Base-by-base conservation (phyloP, 2,113 vertebrate species). In the Corythornis vintsioides region DNA sequence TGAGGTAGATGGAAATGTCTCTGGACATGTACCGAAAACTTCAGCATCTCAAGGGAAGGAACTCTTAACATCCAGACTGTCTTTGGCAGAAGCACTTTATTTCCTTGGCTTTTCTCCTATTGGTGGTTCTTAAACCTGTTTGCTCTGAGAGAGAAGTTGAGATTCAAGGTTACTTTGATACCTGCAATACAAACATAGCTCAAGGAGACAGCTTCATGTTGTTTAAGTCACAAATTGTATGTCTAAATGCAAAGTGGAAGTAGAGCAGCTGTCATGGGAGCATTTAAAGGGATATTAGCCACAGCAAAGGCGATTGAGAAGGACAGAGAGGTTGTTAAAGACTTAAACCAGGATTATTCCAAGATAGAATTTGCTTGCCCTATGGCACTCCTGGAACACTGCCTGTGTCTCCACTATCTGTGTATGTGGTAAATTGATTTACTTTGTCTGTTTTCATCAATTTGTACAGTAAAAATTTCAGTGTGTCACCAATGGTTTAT, bases 341-440 rank as follows among this genome's bases (percentile, higher is more conserved):
- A 43, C 64, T 93, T 96, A 93, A 94, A 4, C 74, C 33, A 25
- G 78, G 87, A 93, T 94, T 94, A 89, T 56, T 89, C 60, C 43
- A 86, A 90, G 60, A 35, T 9, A 15, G 52, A 59, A 35, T 77
- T 73, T 60, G 38, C 47, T 18, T 75, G 15, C 42, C 76, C 71
- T 57, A 7, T 42, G 12, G 8, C 8, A 13, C 38, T 88, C 55
- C 31, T 47, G 52, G 65, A 25, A 28, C 40, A 6, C 52, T 83
- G 63, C 74, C 33, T 80, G 7, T 52, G 50, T 67, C 61, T 65
- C 50, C 38, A 13, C 16, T 76, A 1, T 70, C 21, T 53, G 43
- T 75, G 18, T 6, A 25, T 48, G 22, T 16, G 31, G 12, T 11
- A 6, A 14, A 67, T 12, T 19, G 22, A 28, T 55, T 60, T 45